Conservation (phyloP, 2,113 vertebrate species). For the Brachyhypopomus gauderio region DNA sequence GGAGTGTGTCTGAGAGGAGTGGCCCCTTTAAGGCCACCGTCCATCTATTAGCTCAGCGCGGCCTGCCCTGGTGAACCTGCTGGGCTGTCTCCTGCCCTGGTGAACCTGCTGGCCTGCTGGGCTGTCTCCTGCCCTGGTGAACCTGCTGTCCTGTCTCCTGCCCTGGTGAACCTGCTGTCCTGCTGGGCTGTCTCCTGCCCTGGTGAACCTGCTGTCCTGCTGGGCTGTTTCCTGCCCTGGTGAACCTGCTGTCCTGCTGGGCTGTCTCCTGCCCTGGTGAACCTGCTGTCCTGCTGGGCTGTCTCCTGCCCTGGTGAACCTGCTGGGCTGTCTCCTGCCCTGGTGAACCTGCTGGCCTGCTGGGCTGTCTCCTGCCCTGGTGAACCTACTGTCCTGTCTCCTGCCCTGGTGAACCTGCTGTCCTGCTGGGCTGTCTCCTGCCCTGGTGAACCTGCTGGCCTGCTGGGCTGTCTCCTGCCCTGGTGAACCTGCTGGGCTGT, state of each 20-base stretch:
- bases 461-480: slow-evolving; percentile 17
- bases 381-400: background rate
- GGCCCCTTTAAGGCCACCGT: slow-evolving; percentile 62
- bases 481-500: background rate
- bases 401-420: background rate
- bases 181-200: slow-evolving; percentile 17
- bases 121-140: slow-evolving; percentile 6
- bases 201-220: background rate
- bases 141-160: background rate
- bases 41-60: slow-evolving; percentile 65
- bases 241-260: background rate
- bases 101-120: background rate
- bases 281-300: background rate
- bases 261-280: slow-evolving; percentile 6
- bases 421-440: slow-evolving; percentile 22
- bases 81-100: background rate
- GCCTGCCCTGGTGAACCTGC: background rate
- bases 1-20: slow-evolving; percentile 6
- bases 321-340: slow-evolving; percentile 12
- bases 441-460: background rate
- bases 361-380: slow-evolving; percentile 14
- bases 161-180: background rate
- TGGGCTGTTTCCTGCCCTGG: slow-evolving; percentile 13
- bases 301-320: background rate
- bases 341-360: background rate